Base-by-base conservation (phyloP, 2,113 vertebrate genomes). In the Myocastor coypus region DNA sequence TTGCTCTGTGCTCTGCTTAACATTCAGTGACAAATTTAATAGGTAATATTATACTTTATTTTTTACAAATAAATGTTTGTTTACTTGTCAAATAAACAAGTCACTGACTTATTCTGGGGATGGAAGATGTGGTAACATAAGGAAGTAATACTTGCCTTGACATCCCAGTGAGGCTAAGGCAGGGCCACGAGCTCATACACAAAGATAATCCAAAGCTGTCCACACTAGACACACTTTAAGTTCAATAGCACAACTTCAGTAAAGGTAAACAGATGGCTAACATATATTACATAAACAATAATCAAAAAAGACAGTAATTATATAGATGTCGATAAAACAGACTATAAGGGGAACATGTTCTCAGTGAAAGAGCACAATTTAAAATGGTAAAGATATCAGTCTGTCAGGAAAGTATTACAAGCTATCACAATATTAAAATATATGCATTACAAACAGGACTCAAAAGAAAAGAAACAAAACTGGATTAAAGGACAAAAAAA, bases 21-120 rank as follows among this genome's bases (percentile, higher is more conserved):
- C 16, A 78, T 71, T 83, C 69, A 85, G 46, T 16, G 16, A 87
- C 77, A 80, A 73, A 69, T 55, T 73, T 80, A 86, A 40, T 69
- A 75, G 34, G 73, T 59, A 88, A 83, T 34, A 20, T 52, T 86
- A 91, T 59, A 42, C 78, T 92, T 86, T 73, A 94, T 52, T 86
- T 92, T 88, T 75, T n/a, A 55, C 52, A 89, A 94, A 82, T 96
- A n/a, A n/a, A 5, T 14, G 4, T 78, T 46, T 55, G n/a, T n/a
- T n/a, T n/a, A n/a, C n/a, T n/a, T n/a, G n/a, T n/a, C n/a, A n/a
- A n/a, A n/a, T n/a, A n/a, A n/a, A n/a, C 50, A 37, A 69, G 37
- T 81, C 32, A 42, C 7, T 91, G 8, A 37, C 16, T 82, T 85
- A 3, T 57, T 75, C 4, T 46, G 50, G 57, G 19, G 20, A 90